These are phyloP conservation scores for Petrocephalus sullivani DNA, from an alignment of 2,797 vertebrate species.

Conservation along the genomic window DNA sequence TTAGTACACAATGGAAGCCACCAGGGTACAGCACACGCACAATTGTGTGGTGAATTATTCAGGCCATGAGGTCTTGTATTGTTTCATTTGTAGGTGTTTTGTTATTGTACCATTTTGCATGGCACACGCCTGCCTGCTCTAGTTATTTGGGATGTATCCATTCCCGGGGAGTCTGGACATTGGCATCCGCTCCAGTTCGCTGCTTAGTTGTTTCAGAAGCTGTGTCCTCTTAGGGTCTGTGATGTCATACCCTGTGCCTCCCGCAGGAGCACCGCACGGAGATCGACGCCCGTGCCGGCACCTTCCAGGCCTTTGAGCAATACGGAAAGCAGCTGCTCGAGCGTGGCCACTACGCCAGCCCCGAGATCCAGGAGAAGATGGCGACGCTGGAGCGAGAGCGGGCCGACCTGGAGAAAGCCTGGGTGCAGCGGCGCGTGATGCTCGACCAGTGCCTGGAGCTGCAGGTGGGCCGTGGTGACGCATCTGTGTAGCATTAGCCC, in stretches of 20 bases:
- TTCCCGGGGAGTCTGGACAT: neutral
- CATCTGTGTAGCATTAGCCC: neutral
- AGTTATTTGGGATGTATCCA: neutral
- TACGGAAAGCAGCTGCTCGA: constrained; percentile 92
- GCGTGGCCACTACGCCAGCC: constrained; percentile 87
- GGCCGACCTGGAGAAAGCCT: constrained; percentile 88
- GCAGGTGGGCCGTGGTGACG: constrained; percentile 64
- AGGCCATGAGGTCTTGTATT: neutral
- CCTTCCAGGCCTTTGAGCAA: constrained; percentile 97
- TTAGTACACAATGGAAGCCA: neutral
- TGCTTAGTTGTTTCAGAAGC: neutral
- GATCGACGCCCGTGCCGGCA: constrained; percentile 92
- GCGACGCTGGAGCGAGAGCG: constrained; percentile 82
- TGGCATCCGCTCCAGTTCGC: neutral
- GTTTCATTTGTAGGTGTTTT: neutral
- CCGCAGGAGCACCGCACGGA: constrained; percentile 93
- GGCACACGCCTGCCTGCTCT: neutral
- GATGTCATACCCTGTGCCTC: neutral
- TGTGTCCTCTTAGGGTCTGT: neutral
- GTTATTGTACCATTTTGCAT: neutral
- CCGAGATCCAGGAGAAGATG: constrained; percentile 92
- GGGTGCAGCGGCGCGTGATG: constrained; percentile 96
- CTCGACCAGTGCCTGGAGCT: constrained; percentile 94
- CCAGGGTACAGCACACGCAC: neutral
- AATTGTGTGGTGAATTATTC: neutral